Evolutionary conservation across 2,888 invertebrate species (phyloP).

Genomic region (Schrankia costaestrigalis): DNA sequence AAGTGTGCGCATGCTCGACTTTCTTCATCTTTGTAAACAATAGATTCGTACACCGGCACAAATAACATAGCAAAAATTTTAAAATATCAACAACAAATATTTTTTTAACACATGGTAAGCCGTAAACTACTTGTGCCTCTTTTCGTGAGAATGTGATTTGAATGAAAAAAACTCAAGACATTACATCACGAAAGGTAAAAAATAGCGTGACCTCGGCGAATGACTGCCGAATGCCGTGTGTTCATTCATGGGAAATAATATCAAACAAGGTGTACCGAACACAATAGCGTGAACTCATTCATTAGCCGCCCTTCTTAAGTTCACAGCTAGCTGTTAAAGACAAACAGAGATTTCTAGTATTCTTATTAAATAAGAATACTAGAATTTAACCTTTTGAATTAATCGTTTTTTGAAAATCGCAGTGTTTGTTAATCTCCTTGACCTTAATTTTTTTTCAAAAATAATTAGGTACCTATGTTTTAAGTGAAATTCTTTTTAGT

Average conservation of each 20-base stretch:
- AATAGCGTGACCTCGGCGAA: conserved; percentile 66
- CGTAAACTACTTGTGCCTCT: conserved; percentile 6
- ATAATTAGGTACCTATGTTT: too few species aligned
- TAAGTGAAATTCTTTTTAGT: too few species aligned
- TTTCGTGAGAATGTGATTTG: conserved; percentile 41
- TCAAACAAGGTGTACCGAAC: conserved; percentile 45
- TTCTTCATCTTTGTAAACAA: conserved; percentile 33
- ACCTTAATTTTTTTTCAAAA: too few species aligned
- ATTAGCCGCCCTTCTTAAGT: conserved; percentile 26
- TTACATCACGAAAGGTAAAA: conserved; percentile 68
- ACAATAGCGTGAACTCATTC: conserved; percentile 49
- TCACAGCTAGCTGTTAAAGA: too few species aligned
- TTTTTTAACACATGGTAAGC: background rate
- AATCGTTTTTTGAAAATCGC: too few species aligned
- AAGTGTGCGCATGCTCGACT: conserved; percentile 50
- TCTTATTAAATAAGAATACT: too few species aligned
- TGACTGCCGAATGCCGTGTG: conserved; percentile 46
- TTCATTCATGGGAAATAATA: conserved; percentile 72
- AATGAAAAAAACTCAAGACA: conserved; percentile 44
- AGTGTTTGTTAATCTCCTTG: too few species aligned
- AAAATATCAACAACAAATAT: conserved; percentile 6
- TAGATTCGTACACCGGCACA: conserved; percentile 4
- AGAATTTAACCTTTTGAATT: too few species aligned
- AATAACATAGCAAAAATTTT: conserved; percentile 33
- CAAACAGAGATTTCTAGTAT: too few species aligned